Evolutionary conservation across 2,797 vertebrate species (phyloP).

Genomic region (Macrochelys suwanniensis): DNA sequence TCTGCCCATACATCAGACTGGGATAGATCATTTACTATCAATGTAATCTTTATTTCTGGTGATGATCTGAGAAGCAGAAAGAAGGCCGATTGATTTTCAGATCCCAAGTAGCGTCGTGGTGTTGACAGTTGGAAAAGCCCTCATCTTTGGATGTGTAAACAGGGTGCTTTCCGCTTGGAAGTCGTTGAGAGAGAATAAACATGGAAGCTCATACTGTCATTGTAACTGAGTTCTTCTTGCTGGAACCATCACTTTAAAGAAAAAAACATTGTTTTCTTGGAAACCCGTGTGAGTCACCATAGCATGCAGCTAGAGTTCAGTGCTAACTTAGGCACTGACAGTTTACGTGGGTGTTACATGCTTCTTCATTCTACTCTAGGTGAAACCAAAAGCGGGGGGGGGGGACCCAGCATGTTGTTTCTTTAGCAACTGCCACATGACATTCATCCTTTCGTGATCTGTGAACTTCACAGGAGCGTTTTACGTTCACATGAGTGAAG

Average conservation of each 20-base stretch:
- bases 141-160: background rate
- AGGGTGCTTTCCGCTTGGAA: background rate
- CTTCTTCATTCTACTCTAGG: background rate
- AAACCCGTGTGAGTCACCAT: background rate
- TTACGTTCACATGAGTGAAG: background rate
- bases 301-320: background rate
- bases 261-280: background rate
- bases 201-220: background rate
- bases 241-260: background rate
- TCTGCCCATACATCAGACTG: background rate
- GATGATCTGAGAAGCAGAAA: background rate
- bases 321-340: fast-evolving
- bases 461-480: background rate
- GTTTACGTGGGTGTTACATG: fast-evolving
- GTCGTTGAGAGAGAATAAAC: fast-evolving
- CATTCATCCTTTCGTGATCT: background rate
- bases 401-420: background rate
- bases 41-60: background rate
- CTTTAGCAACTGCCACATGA: background rate
- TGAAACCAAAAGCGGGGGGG: background rate
- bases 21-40: background rate
- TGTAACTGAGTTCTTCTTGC: background rate
- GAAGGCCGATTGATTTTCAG: background rate
- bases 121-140: background rate
- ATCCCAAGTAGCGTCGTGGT: fast-evolving